Evolutionary conservation across 1,140 invertebrate genomes (phyloP), one percentile per base, ranked within the genome.

Genomic region (Habropoda laboriosa): DNA sequence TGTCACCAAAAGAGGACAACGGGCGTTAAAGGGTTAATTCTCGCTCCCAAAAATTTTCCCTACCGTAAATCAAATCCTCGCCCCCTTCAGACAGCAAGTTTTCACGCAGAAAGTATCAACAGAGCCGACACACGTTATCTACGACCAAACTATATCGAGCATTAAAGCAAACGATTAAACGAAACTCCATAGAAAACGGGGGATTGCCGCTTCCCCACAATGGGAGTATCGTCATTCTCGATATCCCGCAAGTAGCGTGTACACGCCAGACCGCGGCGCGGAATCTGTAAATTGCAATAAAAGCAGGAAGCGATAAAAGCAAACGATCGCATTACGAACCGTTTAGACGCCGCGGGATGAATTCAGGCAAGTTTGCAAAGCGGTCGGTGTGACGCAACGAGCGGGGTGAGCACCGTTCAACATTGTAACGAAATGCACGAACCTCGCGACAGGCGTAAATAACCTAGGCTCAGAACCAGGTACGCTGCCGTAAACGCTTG

Each of bases 241-340:
- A 24, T 53, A n/a, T 38, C 21, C 55, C 18, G 30, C 27, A 21
- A 35, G 51, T 40, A 13, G 55, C 40, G 6, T 24, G 67, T 12
- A 38, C 8, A 35, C 53, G 42, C 7, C n/a, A 24, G 40, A 49
- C 67, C 30, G 30, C 64, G 30, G 7, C 51, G 75, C 6, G 24
- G 7, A 27, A 71, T 77, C 55, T n/a, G 75, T 77, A 77, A 71
- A 77, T 77, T 40, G 42, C 35, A 40, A 77, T 57, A 60, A 58
- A 77, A 76, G 75, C 53, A 60, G 75, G 75, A 77, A 77, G 66
- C 75, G 75, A 77, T 77, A 77, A 77, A 70, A 71, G 35, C 32
- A 13, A 77, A 77, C 66, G 75, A 49, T 60, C 66, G 66, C 66
- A 27, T 77, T 71, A 71, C 66, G 42, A 47, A 49, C 42, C 57